Evolutionary conservation across 2,888 invertebrate genomes (phyloP).

Genomic region (Troilus luridus): DNA sequence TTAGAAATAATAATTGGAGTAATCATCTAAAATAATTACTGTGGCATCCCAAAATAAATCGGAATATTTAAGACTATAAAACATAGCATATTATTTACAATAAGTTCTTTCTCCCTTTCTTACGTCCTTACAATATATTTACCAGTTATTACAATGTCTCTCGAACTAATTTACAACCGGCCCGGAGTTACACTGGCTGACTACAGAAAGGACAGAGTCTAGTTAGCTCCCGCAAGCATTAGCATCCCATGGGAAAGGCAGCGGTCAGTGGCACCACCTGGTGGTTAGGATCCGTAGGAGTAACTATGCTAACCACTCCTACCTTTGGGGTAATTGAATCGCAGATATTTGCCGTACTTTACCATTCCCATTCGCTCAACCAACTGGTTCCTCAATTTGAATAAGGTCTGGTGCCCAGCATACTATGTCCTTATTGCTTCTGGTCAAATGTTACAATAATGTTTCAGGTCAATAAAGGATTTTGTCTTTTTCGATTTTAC

Average conservation of each 20-base stretch:
- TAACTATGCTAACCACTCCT: neutral
- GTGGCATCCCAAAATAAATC: too few relatives aligned
- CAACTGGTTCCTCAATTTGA: conserved; percentile 4
- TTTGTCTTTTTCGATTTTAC: too few relatives aligned
- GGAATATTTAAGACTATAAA: too few relatives aligned
- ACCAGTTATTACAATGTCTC: neutral
- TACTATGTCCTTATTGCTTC: neutral
- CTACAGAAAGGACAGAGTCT: neutral
- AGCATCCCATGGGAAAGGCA: neutral
- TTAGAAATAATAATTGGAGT: too few relatives aligned
- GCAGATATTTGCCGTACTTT: conserved; percentile 14
- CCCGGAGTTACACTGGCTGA: neutral
- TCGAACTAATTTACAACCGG: neutral
- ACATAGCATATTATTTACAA: too few relatives aligned
- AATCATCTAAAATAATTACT: too few relatives aligned
- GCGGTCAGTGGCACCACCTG: neutral
- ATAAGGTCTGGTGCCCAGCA: neutral
- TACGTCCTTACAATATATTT: too few relatives aligned
- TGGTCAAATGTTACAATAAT: neutral
- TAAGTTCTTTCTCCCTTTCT: too few relatives aligned
- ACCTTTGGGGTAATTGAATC: neutral
- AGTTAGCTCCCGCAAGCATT: neutral
- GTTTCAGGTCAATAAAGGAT: neutral
- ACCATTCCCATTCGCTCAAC: neutral
- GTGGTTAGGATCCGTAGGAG: neutral